phyloP scores from a whole-genome alignment of 2,888 invertebrate species.

The Hydraecia micacea region DNA sequence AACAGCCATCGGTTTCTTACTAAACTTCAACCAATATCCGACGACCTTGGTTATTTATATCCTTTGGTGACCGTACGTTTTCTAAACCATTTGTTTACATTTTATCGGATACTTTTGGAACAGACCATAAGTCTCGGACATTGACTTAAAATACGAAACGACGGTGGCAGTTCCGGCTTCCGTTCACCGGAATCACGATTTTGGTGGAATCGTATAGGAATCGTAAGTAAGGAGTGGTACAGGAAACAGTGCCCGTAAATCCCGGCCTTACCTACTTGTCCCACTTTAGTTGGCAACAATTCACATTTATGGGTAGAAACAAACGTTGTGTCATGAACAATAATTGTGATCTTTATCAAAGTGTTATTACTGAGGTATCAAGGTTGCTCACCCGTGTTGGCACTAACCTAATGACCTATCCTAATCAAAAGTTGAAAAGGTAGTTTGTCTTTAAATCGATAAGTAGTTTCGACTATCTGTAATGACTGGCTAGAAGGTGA shows the following conservation, averaged over 20 bases:
- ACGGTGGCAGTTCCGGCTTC: conserved; percentile 10
- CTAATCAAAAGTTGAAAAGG: conserved; percentile 29
- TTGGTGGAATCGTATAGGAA: neutral
- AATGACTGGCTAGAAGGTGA: neutral
- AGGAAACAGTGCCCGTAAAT: neutral
- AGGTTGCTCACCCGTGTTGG: conserved; percentile 29
- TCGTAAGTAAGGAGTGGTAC: no score
- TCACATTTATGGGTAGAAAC: conserved; percentile 4
- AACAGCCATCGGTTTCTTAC: no score
- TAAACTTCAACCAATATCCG: no score
- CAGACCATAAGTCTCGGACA: neutral
- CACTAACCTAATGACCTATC: conserved; percentile 32
- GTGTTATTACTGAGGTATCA: conserved; percentile 36
- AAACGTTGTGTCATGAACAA: conserved; percentile 17
- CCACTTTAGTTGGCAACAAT: neutral
- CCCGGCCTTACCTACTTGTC: neutral
- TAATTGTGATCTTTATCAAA: conserved; percentile 41
- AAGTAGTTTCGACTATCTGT: neutral
- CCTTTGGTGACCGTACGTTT: neutral
- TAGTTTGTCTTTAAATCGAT: conserved; percentile 31
- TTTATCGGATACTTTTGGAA: neutral
- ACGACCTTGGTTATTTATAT: no score
- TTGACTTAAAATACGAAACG: neutral
- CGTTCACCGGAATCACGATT: conserved; percentile 16
- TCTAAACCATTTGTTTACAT: neutral